Evolutionary conservation across 2,113 vertebrate genomes (phyloP), one percentile per base, ranked within the genome.

Genomic region (Oncorhynchus masou): DNA sequence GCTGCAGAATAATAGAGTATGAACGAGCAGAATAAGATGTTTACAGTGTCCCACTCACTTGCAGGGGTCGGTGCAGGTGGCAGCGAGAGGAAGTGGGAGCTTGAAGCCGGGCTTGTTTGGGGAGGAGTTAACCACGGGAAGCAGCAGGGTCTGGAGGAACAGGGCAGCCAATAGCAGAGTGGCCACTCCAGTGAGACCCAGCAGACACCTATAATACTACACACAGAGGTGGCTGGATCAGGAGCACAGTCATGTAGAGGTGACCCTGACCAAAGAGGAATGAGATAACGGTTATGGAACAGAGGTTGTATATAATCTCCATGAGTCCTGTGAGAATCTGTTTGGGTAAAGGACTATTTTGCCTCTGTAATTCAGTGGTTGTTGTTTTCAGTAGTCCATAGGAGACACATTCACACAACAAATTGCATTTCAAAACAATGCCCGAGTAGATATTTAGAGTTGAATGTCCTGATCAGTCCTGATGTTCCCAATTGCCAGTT

Each of bases 21-120:
- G 39, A 45, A 45, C 9, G 2, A 45, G 39, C 9, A 45, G 39
- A 54, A 15, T 5, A 19, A 19, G 12, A 5, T 1, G 1, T 54
- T 54, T 19, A 19, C 51, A 54, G 51, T 54, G 11, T 9, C 45
- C 7, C 22, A 77, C 79, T 79, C 83, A 92, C 92, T 74, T 89
- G 90, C 93, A 98, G 39, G 92, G 75, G 65, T 96, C 95, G 4
- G 88, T 79, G 77, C 95, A 96, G 54, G 82, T 8, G 22, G 71
- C 2, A 0, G 0, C 59, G 66, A 83, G 68, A 1, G 62, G 70
- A 59, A 34, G 60, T 1, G 4, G 31, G 22, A 81, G 65, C 59
- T 68, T 60, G 71, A 4, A 64, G 79, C 74, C 71, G 20, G 81
- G 34, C 3, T 29, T n/a, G 11, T 75, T 60, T 27, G n/a, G 80